Conservation (phyloP, 2,888 invertebrate species). For the Himalopsyche anomala region DNA sequence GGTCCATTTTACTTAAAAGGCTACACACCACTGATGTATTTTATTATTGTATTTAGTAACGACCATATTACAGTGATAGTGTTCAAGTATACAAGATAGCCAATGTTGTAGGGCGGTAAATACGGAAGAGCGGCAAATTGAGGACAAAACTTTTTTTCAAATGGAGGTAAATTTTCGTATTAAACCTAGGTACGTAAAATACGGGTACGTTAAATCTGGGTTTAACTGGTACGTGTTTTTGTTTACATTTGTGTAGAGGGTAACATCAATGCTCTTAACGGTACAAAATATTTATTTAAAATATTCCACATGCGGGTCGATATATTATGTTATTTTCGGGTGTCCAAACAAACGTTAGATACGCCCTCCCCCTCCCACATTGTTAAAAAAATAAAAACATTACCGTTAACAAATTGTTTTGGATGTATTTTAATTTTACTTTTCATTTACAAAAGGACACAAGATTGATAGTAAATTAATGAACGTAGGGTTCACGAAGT, state of each 20-base stretch:
- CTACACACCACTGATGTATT: no score
- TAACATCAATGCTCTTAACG: background rate
- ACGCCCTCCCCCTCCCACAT: background rate
- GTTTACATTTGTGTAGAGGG: background rate
- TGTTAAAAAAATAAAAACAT: slow-evolving; percentile 19
- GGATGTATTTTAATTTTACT: slow-evolving; percentile 30
- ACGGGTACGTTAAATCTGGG: no score
- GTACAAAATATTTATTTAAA: slow-evolving; percentile 3
- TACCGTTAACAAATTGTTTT: slow-evolving; percentile 34
- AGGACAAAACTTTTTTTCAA: no score
- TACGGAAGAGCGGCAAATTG: no score
- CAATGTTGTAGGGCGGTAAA: no score
- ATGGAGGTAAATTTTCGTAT: no score
- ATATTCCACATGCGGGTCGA: background rate
- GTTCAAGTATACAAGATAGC: no score
- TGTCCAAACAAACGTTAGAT: slow-evolving; percentile 15
- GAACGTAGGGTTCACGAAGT: background rate
- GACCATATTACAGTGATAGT: no score
- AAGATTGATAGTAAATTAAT: slow-evolving; percentile 11
- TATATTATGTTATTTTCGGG: slow-evolving; percentile 20
- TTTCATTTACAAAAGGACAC: slow-evolving; percentile 30
- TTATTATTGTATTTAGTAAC: no score
- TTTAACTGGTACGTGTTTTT: no score
- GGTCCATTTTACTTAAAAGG: no score
- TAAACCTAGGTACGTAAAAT: no score